Evolutionary conservation across 2,113 vertebrate genomes (phyloP), one percentile per base, ranked within the genome.

Genomic region (Datnioides undecimradiatus): DNA sequence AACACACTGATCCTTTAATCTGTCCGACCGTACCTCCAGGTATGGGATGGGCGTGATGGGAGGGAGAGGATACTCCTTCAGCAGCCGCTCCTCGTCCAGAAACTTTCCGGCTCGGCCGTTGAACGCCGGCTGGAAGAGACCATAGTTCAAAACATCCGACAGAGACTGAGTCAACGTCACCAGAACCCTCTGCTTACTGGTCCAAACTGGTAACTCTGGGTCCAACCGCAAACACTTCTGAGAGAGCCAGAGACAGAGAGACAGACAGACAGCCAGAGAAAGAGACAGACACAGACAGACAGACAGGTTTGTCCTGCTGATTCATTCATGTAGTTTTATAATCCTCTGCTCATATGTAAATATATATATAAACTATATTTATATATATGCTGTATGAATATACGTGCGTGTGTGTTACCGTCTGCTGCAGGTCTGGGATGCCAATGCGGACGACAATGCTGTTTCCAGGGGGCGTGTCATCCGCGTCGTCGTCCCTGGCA

Each of bases 101-200:
- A 99, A 99, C 90, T 99, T 99, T 34, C 98, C 98, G 1, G 97
- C 97, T 76, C 97, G 94, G 88, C 98, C 98, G 16, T 98, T 97
- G 92, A 96, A 97, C 86, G 98, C 96, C 5, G 98, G 98, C 93
- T 98, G 97, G 95, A 99, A 99, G 84, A 99, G 96, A 85, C 98
- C 98, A 49, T 99, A 99, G 95, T 99, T 99, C 73, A 99, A 95
- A 73, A 98, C 98, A 89, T 99, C 98, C 92, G 97, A 97, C 87
- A 99, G 95, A 90, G 97, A 98, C 95, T 99, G 98, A 91, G 96
- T 98, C 92, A 99, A 91, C 19, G 95, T 97, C 94, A 98, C 98
- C 88, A 99, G 96, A 85, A 99, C 95, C 72, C 96, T 95, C 95
- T 99, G 98, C 93, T 99, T 99, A 95, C 97, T 97, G 84, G 95